Evolutionary conservation across 1,140 invertebrate genomes (phyloP).

Genomic region (Brachionus calyciflorus): DNA sequence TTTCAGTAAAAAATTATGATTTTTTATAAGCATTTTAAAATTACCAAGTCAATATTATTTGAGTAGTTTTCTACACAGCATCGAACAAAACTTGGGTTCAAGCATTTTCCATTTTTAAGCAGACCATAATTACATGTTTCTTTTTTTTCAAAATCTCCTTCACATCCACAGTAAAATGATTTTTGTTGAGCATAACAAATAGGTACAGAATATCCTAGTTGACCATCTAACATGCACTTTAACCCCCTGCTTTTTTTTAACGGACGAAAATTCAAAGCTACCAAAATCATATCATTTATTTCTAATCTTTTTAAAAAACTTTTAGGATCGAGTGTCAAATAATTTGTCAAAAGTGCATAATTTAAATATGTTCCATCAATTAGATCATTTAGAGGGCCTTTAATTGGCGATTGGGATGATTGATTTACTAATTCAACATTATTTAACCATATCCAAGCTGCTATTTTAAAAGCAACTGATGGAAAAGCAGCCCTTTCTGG

Average conservation of each 20-base stretch:
- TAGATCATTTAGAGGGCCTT: neutral
- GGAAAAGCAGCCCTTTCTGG: slow-evolving; percentile 20
- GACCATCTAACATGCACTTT: neutral
- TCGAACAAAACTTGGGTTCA: too few relatives aligned
- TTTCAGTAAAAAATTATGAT: too few relatives aligned
- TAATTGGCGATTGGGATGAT: neutral
- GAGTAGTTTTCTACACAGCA: too few relatives aligned
- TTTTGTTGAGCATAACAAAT: neutral
- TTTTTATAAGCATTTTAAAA: too few relatives aligned
- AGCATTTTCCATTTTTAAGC: too few relatives aligned
- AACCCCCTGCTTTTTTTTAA: neutral
- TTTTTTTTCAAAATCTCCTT: too few relatives aligned
- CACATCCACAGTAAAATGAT: too few relatives aligned
- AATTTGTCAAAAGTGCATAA: neutral
- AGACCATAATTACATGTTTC: too few relatives aligned
- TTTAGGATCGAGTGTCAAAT: neutral
- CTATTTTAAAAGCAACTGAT: slow-evolving; percentile 9
- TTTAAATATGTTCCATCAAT: slow-evolving; percentile 5
- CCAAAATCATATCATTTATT: neutral
- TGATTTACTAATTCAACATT: neutral
- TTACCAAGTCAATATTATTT: too few relatives aligned
- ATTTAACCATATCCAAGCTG: slow-evolving; percentile 11
- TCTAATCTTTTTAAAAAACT: neutral
- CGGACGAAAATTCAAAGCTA: neutral
- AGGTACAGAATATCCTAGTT: neutral